Conservation (phyloP, 2,797 vertebrate species). For the Parambassis ranga region DNA sequence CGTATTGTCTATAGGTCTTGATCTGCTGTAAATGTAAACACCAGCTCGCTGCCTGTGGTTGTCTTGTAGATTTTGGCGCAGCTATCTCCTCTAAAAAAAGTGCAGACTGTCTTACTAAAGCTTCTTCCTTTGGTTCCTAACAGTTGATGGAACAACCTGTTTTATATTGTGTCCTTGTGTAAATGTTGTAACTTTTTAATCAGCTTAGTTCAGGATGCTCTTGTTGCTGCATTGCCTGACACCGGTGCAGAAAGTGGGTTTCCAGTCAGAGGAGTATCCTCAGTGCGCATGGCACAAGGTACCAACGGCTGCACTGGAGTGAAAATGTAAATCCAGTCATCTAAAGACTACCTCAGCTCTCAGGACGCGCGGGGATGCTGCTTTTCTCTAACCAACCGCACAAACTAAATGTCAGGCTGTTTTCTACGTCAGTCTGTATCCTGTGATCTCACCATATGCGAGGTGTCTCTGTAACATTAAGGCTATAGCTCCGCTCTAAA, state of each 20-base stretch:
- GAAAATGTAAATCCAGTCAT: slow-evolving; percentile 26
- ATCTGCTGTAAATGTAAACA: neutral
- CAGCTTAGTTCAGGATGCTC: neutral
- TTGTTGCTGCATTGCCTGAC: neutral
- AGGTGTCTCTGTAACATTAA: too few species aligned
- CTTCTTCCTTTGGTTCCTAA: neutral
- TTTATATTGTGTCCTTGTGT: neutral
- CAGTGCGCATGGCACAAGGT: slow-evolving; percentile 51
- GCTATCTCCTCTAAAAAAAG: neutral
- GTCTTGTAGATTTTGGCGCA: neutral
- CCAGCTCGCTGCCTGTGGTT: neutral
- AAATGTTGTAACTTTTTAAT: neutral
- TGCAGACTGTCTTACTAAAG: too few species aligned
- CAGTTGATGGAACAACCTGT: too few species aligned
- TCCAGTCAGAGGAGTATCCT: neutral
- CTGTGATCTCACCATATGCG: slow-evolving; percentile 32
- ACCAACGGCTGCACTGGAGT: slow-evolving; percentile 16
- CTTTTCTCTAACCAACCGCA: neutral
- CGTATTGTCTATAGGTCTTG: slow-evolving; percentile 1
- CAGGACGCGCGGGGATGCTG: slow-evolving; percentile 6
- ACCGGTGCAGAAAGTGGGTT: slow-evolving; percentile 18
- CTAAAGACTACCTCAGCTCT: slow-evolving; percentile 20
- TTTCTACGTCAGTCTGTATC: too few species aligned
- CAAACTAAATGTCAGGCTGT: neutral
- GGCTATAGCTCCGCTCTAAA: slow-evolving; percentile 32